These are phyloP conservation scores for Bubo blakistoni DNA, from an alignment of 2,113 vertebrate genomes.

Conservation along the genomic window DNA sequence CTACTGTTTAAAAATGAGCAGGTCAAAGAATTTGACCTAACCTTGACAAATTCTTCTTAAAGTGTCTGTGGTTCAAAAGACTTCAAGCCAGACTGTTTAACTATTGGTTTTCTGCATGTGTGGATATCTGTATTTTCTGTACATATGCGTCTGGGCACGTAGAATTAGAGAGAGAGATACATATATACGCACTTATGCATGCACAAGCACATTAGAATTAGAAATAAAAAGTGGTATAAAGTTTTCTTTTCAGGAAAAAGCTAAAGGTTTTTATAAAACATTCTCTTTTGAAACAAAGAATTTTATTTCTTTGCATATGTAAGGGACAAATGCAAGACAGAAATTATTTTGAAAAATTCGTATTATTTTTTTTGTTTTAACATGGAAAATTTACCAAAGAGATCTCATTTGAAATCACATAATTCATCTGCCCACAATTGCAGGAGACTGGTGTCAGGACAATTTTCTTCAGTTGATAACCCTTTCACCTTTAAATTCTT, in stretches of 20 bases:
- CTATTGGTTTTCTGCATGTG: not conserved
- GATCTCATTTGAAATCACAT: constrained; percentile 65
- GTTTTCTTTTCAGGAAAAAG: not conserved
- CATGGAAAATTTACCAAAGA: constrained; percentile 10
- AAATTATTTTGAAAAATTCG: not conserved
- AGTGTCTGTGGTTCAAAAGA: constrained; percentile 19
- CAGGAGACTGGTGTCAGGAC: constrained; percentile 61
- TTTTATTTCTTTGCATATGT: constrained; percentile 15
- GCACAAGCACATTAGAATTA: not conserved
- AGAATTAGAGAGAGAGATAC: not conserved
- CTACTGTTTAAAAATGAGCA: constrained; percentile 45
- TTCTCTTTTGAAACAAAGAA: not conserved
- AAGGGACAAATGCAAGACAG: not conserved
- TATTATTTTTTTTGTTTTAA: not conserved
- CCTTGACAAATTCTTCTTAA: constrained; percentile 1
- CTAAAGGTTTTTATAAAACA: not conserved
- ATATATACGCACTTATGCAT: not conserved
- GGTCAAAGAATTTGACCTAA: constrained; percentile 31
- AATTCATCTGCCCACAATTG: constrained; percentile 59
- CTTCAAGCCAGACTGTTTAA: constrained; percentile 27
- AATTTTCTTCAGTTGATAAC: constrained; percentile 73
- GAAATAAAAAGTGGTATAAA: not conserved
- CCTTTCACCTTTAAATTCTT: constrained; percentile 67
- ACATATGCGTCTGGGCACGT: not conserved
- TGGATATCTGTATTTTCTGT: not conserved